These are phyloP conservation scores for Teinopalpus imperialis DNA, from an alignment of 2,888 invertebrate genomes.

Conservation along the genomic window DNA sequence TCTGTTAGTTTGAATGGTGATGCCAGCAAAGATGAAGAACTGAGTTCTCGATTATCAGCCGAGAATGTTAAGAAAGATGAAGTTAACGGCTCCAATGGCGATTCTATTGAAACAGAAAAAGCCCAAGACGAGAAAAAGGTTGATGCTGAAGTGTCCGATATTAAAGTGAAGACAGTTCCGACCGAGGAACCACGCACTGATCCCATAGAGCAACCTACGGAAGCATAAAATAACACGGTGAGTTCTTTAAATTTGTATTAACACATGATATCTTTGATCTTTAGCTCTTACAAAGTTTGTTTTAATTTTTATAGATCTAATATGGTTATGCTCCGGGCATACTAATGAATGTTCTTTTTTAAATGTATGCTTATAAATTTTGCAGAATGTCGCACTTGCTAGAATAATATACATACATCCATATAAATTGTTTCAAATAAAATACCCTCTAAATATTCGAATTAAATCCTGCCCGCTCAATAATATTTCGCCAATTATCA, in stretches of 20 bases:
- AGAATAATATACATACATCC: too few relatives aligned
- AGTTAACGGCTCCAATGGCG: slow-evolving; percentile 39
- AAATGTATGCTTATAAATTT: too few relatives aligned
- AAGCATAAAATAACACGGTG: slow-evolving; percentile 72
- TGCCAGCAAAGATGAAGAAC: slow-evolving; percentile 53
- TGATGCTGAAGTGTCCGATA: slow-evolving; percentile 61
- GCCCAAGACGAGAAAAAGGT: slow-evolving; percentile 63
- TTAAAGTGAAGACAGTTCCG: slow-evolving; percentile 81
- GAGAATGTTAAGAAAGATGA: slow-evolving; percentile 53
- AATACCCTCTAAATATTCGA: too few relatives aligned
- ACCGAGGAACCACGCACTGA: slow-evolving; percentile 68
- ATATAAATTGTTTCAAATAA: too few relatives aligned
- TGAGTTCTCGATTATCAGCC: slow-evolving; percentile 60
- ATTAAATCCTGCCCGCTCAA: too few relatives aligned
- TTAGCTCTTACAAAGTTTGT: too few relatives aligned
- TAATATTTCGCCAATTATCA: too few relatives aligned
- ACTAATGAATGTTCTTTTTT: too few relatives aligned
- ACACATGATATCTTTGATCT: too few relatives aligned
- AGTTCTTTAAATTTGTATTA: slow-evolving; percentile 38
- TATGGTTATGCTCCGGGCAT: too few relatives aligned
- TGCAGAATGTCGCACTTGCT: too few relatives aligned
- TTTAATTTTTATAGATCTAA: too few relatives aligned
- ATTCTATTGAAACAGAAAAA: slow-evolving; percentile 42
- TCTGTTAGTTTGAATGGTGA: slow-evolving; percentile 57
- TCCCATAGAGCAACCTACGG: slow-evolving; percentile 74